Base-by-base conservation (phyloP, 2,888 invertebrate genomes). In the Cephus pygmeus region DNA sequence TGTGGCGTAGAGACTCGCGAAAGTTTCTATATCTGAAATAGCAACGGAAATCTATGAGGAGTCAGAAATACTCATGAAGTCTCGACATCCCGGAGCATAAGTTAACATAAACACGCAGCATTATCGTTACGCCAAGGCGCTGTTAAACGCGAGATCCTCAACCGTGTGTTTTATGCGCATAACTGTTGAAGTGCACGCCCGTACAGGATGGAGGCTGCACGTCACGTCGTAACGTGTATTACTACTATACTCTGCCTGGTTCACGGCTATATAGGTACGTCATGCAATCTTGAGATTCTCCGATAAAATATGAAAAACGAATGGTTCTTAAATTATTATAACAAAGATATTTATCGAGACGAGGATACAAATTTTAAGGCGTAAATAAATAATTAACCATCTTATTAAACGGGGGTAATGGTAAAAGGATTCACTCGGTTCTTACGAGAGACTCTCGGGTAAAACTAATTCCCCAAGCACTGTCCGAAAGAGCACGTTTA, bases 41-140 rank as follows among this genome's bases (percentile, higher is more conserved):
- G 23, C 56, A 23, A 23, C 23, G 56, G 9, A 23, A 56, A 56
- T 15, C 23, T 23, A 23, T 56, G 56, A 23, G 6, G 56, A 56
- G 56, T 56, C 56, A 23, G 56, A 56, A 23, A 56, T 56, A 56
- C 56, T 56, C 23, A 1, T 56, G 56, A 23, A 56, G 56, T 56
- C 56, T 15, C 80, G 79, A 81, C 80, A 82, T 81, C 82, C 74
- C 80, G 81, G 81, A 83, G 33, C 79, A 80, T 80, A 83, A 82
- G 86, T 87, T 85, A 86, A 85, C 86, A 87, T 87, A 86, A 86
- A 86, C 86, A 86, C 85, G 85, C 81, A 81, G 84, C 85, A 87
- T 86, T 87, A 86, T 86, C 85, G 85, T 84, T 83, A 86, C 83
- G 84, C 84, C 81, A 81, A 85, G 83, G 83, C 83, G 87, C 84